Base-by-base conservation (phyloP, 2,888 invertebrate genomes). In the Trachelus tabidus region DNA sequence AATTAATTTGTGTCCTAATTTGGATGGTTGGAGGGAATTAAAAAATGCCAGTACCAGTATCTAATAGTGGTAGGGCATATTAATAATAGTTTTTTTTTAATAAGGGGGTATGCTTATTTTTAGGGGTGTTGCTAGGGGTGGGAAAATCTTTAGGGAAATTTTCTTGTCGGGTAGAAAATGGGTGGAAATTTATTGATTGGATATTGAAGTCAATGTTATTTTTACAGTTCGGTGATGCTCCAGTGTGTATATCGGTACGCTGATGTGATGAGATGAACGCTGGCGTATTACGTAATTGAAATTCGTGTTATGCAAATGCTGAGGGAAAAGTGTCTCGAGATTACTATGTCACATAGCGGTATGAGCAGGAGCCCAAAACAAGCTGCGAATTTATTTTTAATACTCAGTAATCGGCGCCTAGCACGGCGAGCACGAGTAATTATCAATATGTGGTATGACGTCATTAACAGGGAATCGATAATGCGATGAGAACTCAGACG, bases 281-380 rank as follows among this genome's bases (percentile, higher is more conserved):
- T 23, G 56, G 56, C 56, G 56, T 31, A 71, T 71, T 71, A 71
- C 71, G 71, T 34, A 71, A 33, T 71, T 71, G 12, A 34, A 71
- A 71, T 71, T 71, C 71, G 71, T 34, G 71, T 71, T 71, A 71
- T 71, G 71, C 71, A 71, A 71, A 71, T 71, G 11, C 9, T 6
- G 12, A 34, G 31, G 71, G 34, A 71, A 71, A 71, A 71, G 71
- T 71, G 31, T 34, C 34, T 71, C 34, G 71, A 34, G 71, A 71
- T 71, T 31, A 71, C 71, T 34, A 33, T 71, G 71, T 71, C 71
- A 34, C 12, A 1, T 71, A 71, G 33, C 71, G 71, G 71, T 56
- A 56, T 1, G 23, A 56, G 56, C 23, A 1, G 6, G 56, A 9
- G 56, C 56, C 56, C 56, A 56, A 56, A 23, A 56, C 56, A 56